Evolutionary conservation across 2,113 vertebrate species (phyloP), one percentile per base, ranked within the genome.

Genomic region (Seriola dumerili): DNA sequence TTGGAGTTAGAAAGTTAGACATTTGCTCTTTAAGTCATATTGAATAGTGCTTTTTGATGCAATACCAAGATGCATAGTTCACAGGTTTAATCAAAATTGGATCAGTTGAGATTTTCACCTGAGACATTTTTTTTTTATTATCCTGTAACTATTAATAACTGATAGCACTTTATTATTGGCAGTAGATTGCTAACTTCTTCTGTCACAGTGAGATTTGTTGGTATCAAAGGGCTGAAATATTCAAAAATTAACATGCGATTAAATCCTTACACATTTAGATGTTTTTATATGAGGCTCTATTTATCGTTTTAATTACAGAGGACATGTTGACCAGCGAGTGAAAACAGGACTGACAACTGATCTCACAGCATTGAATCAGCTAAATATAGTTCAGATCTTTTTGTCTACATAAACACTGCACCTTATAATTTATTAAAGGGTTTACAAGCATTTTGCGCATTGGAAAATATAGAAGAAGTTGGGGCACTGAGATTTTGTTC

Each of bases 381-480:
- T 63, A 29, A 72, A 55, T 67, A 21, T 13, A 55, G 16, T 34
- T n/a, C 57, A 48, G 21, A 67, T 42, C n/a, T 40, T 32, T 72
- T 42, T 25, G 38, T 80, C 61, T 55, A 25, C 68, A 77, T 38
- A 48, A 72, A 72, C 55, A 55, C 9, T 10, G 44, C 66, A 23
- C 17, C 52, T 50, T 50, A 70, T 65, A 4, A 88, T 73, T 68
- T 61, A 65, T 75, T 65, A 67, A 72, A 11, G 10, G 40, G 23
- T 1, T 34, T n/a, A 79, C 69, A 75, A 84, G 44, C 11, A 19
- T 70, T 84, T 13, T 4, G 5, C 52, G 42, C 8, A 50, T 67
- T 2, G 23, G 11, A 23, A 73, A 73, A 44, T 17, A 50, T 40
- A 36, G 8, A 58, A 0, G 0, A 44, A 50, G 63, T 34, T 25